Percentiles rank a stretch among this genome's conserved stretches.
Evolutionary conservation across 2,113 vertebrate genomes (phyloP).

Genomic region (Archocentrus centrarchus): DNA sequence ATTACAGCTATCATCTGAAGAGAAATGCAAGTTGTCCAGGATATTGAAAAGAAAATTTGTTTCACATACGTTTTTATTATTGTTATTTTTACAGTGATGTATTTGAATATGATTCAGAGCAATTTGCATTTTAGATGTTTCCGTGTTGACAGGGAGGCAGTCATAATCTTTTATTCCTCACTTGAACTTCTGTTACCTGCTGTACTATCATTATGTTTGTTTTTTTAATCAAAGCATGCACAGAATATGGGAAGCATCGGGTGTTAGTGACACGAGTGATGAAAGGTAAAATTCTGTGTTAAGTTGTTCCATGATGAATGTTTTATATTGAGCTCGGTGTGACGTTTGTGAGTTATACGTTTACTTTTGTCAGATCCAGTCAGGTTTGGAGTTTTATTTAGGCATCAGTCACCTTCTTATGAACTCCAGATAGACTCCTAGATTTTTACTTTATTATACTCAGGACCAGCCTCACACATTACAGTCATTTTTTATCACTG

Average conservation of each 20-base stretch:
- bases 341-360: constrained; percentile 1
- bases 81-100: constrained; percentile 51
- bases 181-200: neutral
- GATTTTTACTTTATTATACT: neutral
- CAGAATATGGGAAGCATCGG: constrained; percentile 5
- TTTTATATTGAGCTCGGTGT: constrained; percentile 1
- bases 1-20: constrained; percentile 54
- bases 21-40: constrained; percentile 51
- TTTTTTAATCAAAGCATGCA: constrained; percentile 15
- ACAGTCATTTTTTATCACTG: neutral
- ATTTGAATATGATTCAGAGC: constrained; percentile 55
- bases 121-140: constrained; percentile 60
- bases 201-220: constrained; percentile 11
- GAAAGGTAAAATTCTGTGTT: constrained; percentile 2
- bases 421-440: neutral
- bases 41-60: constrained; percentile 55
- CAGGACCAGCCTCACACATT: neutral
- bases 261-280: constrained; percentile 10
- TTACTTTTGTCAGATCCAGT: neutral
- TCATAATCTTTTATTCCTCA: constrained; percentile 27
- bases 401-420: neutral
- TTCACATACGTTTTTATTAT: constrained; percentile 47
- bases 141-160: constrained; percentile 4
- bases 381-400: neutral
- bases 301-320: constrained; percentile 7